A percentile compares a stretch with the other conserved stretches of the same genome.
These are phyloP conservation scores for Coenonympha glycerion DNA, from an alignment of 2,888 invertebrate genomes.

Conservation along the genomic window DNA sequence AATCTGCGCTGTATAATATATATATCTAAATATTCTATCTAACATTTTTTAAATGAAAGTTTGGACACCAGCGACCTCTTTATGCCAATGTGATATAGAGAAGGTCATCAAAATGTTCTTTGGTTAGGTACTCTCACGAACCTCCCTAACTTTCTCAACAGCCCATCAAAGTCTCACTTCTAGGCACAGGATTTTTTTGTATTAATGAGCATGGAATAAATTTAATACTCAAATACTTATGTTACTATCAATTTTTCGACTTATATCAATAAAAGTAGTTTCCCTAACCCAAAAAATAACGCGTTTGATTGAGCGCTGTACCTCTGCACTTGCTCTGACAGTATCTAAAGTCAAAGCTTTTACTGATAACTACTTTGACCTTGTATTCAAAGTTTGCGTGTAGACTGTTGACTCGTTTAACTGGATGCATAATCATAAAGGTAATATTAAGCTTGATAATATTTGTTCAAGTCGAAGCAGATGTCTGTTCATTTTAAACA, in stretches of 20 bases:
- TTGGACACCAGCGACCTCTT: not conserved
- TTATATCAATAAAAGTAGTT: too few species aligned
- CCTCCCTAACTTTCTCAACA: too few species aligned
- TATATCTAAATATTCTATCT: slow-evolving; percentile 8
- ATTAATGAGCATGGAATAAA: too few species aligned
- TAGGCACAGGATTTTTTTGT: too few species aligned
- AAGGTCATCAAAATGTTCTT: too few species aligned
- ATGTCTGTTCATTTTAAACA: slow-evolving; percentile 1
- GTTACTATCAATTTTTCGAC: too few species aligned
- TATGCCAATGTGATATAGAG: not conserved
- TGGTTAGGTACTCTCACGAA: too few species aligned
- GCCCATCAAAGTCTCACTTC: too few species aligned
- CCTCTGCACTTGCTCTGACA: not conserved
- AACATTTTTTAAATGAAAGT: slow-evolving; percentile 11
- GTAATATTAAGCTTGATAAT: slow-evolving; percentile 1
- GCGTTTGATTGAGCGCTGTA: too few species aligned
- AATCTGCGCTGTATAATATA: slow-evolving; percentile 16
- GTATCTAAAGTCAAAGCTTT: not conserved
- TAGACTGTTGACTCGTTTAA: slow-evolving; percentile 29
- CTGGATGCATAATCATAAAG: slow-evolving; percentile 12
- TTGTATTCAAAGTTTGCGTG: slow-evolving; percentile 35
- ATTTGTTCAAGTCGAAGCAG: not conserved
- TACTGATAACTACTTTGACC: slow-evolving; percentile 30
- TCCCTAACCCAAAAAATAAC: too few species aligned
- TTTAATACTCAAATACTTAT: too few species aligned